phyloP scores from a whole-genome alignment of 2,797 vertebrate genomes.

The Clarias platycephalus region DNA sequence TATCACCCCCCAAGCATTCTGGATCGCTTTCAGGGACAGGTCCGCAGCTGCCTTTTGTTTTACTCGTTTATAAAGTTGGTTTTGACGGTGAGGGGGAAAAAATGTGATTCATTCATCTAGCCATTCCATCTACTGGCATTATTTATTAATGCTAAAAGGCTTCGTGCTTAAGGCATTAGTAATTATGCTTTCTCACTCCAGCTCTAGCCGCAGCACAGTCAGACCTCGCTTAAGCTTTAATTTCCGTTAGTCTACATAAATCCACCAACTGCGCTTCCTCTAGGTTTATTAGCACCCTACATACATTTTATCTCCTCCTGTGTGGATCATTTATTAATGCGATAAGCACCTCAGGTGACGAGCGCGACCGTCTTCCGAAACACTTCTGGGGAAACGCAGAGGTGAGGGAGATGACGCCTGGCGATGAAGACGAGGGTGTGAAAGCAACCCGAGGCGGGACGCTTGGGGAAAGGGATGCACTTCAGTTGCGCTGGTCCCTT shows the following conservation, averaged over 20 bases:
- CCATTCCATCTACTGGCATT: conserved; percentile 45
- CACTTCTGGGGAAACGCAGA: conserved; percentile 56
- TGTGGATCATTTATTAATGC: conserved; percentile 65
- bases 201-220: conserved; percentile 28
- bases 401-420: conserved; percentile 43
- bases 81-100: conserved; percentile 39
- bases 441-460: conserved; percentile 40
- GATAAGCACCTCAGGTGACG: conserved; percentile 48
- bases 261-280: conserved; percentile 54
- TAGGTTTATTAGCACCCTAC: conserved; percentile 58
- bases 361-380: conserved; percentile 43
- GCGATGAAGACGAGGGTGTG: conserved; percentile 49
- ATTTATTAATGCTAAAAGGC: conserved; percentile 60
- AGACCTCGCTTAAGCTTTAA: conserved; percentile 53
- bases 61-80: conserved; percentile 51
- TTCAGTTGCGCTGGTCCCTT: conserved; percentile 33
- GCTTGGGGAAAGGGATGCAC: conserved; percentile 40
- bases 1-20: conserved; percentile 9
- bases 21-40: conserved; percentile 2
- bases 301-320: conserved; percentile 57
- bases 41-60: conserved; percentile 25
- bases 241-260: conserved; percentile 58
- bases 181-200: conserved; percentile 43
- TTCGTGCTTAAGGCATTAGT: conserved; percentile 57
- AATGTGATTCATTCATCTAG: conserved; percentile 37